Conservation (phyloP, 2,113 vertebrate genomes). For the Hemichromis elongatus region DNA sequence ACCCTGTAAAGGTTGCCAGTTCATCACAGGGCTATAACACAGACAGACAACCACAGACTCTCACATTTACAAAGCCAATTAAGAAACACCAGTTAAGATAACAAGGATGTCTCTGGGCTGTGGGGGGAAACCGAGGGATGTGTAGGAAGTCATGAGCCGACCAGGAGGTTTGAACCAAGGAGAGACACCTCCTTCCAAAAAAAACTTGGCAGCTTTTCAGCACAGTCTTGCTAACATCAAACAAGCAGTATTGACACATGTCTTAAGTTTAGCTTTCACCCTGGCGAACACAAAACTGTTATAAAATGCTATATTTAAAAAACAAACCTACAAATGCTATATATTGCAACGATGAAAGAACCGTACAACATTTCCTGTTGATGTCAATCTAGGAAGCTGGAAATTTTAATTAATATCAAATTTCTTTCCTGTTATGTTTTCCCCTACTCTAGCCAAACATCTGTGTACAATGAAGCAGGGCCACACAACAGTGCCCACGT, state of each 20-base stretch:
- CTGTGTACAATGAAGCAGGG: slow-evolving; percentile 57
- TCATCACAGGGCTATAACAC: not conserved
- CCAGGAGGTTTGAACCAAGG: not conserved
- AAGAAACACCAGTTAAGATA: not conserved
- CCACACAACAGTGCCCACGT: slow-evolving; percentile 48
- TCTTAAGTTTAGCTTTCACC: not conserved
- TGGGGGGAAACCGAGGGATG: rapidly evolving
- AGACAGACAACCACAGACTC: not conserved
- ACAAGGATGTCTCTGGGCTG: not conserved
- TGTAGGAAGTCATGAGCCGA: not conserved
- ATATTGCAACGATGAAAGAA: not conserved
- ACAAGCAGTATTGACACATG: not conserved
- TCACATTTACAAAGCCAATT: not conserved
- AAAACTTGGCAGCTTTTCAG: not conserved
- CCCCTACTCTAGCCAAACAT: slow-evolving; percentile 40
- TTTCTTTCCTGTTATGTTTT: slow-evolving; percentile 28
- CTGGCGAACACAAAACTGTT: rapidly evolving
- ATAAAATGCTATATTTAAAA: not conserved
- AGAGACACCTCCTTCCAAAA: not conserved
- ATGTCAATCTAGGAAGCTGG: not conserved
- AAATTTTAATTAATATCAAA: slow-evolving; percentile 15
- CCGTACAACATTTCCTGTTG: not conserved
- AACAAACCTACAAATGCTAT: not conserved
- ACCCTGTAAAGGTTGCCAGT: not conserved
- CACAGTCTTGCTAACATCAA: not conserved